Evolutionary conservation across 1,140 invertebrate species (phyloP), one percentile per base, ranked within the genome.

Genomic region (Pogonus chalceus): DNA sequence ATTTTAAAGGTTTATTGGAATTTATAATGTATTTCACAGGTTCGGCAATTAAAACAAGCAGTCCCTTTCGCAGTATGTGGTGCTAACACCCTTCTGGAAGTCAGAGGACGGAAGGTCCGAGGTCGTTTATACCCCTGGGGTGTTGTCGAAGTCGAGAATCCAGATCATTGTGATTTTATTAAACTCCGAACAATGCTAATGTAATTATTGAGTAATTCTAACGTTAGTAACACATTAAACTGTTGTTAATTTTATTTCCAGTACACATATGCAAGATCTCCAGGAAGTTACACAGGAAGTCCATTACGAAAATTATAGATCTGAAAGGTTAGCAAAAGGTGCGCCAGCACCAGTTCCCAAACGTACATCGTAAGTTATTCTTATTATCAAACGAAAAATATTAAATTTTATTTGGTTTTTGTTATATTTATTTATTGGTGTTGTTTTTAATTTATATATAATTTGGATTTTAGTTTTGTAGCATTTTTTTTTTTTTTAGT

Each of bases 61-160:
- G 90, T 98, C 26, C 96, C 96, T 58, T 99, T 99, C 76, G 96
- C 96, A 51, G 93, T 99, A n/a, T 95, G 98, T 72, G 96, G 95
- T 56, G 93, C 95, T 47, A 97, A 95, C 51, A 88, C 86, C 10
- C 72, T 93, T 20, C 78, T 97, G 53, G 94, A 98, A 75, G 89
- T 92, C 10, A 84, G 88, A 65, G 91, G 91, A 20, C 80, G 85
- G 46, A 90, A 89, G 72, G 90, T 95, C 49, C 77, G 94, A 51
- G 95, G 93, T 12, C 81, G 96, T 26, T 78, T 96, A 20, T 99
- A 98, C 77, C 94, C 95, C 0, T 99, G 96, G 96, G 96, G 96
- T 35, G 88, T 96, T 21, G 94, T 99, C 0, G 96, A 99, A 79
- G 94, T 99, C n/a, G 96, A 99, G 72, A 98, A 99, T 77, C 87